Evolutionary conservation across 2,113 vertebrate species (phyloP).

Genomic region (Ceratotherium simum): DNA sequence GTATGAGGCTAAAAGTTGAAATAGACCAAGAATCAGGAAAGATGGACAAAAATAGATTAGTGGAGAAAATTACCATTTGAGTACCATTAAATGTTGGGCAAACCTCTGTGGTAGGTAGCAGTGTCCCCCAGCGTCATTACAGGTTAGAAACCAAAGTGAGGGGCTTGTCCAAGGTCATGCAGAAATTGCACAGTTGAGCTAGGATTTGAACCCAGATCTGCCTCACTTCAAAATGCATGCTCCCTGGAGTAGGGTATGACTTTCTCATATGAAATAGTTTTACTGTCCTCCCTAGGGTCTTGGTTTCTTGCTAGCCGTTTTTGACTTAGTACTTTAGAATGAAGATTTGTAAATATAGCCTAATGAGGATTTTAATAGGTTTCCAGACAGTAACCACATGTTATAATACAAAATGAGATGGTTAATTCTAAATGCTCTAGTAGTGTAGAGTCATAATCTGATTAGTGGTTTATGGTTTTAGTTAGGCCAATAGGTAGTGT

Average conservation of each 20-base stretch:
- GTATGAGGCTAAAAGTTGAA: conserved; percentile 48
- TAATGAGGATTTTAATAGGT: conserved; percentile 52
- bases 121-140: background rate
- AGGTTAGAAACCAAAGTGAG: background rate
- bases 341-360: conserved; percentile 49
- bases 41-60: background rate
- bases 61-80: background rate
- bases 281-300: background rate
- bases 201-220: background rate
- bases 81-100: background rate
- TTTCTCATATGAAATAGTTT: background rate
- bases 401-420: conserved; percentile 45
- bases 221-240: background rate
- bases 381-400: conserved; percentile 47
- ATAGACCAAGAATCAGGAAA: background rate
- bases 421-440: conserved; percentile 32
- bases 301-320: conserved; percentile 27
- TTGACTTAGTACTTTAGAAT: conserved; percentile 57
- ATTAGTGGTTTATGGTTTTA: conserved; percentile 51
- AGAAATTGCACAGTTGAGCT: background rate
- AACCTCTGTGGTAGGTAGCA: background rate
- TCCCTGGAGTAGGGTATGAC: background rate
- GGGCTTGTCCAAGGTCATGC: background rate
- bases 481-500: background rate
- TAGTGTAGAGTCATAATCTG: conserved; percentile 53